These are phyloP conservation scores for Mormyrus lacerda DNA, from an alignment of 2,113 vertebrate species.

Conservation along the genomic window DNA sequence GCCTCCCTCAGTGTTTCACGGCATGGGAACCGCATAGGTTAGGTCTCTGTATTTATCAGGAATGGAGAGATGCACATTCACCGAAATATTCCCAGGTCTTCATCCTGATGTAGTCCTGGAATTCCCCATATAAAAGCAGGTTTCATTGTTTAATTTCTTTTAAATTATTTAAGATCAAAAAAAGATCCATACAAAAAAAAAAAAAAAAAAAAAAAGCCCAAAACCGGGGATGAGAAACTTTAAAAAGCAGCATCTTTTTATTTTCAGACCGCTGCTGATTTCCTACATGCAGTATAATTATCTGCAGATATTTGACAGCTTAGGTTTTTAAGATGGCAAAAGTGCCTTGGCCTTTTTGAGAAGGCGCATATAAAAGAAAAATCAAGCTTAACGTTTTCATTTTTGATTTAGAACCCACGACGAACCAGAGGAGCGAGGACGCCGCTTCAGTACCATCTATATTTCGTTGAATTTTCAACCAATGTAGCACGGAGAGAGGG, in stretches of 20 bases:
- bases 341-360: constrained; percentile 7
- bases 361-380: neutral
- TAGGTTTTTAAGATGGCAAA: constrained; percentile 4
- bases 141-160: neutral
- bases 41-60: neutral
- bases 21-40: neutral
- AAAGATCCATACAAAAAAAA: neutral
- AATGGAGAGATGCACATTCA: neutral
- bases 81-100: neutral
- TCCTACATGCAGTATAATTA: neutral
- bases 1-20: neutral
- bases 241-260: neutral
- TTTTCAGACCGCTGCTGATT: neutral
- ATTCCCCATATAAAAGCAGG: neutral
- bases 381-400: neutral
- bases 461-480: constrained; percentile 27
- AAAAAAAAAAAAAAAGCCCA: neutral
- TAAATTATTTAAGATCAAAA: neutral
- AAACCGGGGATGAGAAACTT: neutral
- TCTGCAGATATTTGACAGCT: neutral
- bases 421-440: neutral
- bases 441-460: neutral
- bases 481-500: constrained; percentile 46
- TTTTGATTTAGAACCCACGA: neutral
- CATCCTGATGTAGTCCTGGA: neutral